Evolutionary conservation across 2,113 vertebrate genomes (phyloP).

Genomic region (Petaurus breviceps): DNA sequence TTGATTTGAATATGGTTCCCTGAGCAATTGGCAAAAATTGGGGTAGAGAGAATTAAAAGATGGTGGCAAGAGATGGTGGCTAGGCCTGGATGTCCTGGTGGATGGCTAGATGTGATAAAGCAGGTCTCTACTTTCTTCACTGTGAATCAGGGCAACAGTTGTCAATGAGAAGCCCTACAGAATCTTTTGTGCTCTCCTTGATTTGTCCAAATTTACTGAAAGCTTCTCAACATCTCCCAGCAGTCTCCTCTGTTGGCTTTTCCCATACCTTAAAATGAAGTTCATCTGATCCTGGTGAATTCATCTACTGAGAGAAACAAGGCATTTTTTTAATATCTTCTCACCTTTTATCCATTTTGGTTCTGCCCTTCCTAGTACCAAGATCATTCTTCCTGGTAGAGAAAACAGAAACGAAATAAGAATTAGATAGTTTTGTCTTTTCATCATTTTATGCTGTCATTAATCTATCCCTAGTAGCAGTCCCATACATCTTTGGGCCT

Average conservation of each 20-base stretch:
- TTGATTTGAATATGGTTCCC: neutral
- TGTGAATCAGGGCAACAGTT: neutral
- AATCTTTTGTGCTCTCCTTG: neutral
- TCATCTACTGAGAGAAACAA: neutral
- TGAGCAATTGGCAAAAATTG: too few relatives aligned
- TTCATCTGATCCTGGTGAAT: neutral
- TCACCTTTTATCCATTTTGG: neutral
- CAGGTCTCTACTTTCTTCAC: neutral
- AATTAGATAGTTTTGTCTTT: neutral
- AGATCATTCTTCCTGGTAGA: neutral
- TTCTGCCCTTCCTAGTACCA: neutral
- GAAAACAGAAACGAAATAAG: neutral
- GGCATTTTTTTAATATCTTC: neutral
- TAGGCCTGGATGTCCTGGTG: too few relatives aligned
- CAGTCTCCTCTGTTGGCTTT: neutral
- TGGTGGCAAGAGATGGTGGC: too few relatives aligned
- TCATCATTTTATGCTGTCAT: neutral
- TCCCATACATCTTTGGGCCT: neutral
- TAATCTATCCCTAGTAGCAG: neutral
- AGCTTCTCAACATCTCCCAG: neutral
- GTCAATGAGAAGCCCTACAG: neutral
- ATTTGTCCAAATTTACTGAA: neutral
- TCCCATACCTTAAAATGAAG: neutral
- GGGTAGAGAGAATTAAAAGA: too few relatives aligned
- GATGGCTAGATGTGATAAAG: neutral